phyloP scores from a whole-genome alignment of 2,113 vertebrate genomes.

The Numida meleagris region DNA sequence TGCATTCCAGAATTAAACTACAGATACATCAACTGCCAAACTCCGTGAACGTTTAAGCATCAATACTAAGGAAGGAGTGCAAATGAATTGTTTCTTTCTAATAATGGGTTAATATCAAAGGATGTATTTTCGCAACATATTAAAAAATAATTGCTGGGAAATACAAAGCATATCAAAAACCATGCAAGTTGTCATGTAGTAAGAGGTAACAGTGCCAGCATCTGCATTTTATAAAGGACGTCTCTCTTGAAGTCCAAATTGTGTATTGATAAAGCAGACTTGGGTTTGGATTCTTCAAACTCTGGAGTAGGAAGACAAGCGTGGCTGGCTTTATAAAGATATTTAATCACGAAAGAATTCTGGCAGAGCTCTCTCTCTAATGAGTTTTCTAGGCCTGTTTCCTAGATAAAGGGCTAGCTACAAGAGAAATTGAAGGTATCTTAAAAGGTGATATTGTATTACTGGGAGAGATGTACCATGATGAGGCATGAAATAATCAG shows the following conservation, averaged over 20 bases:
- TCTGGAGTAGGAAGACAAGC: background rate
- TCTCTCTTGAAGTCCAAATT: background rate
- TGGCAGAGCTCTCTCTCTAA: background rate
- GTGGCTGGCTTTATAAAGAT: background rate
- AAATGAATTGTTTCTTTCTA: background rate
- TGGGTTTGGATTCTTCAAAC: background rate
- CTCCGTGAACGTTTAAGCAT: background rate
- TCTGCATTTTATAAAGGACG: background rate
- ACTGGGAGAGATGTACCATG: background rate
- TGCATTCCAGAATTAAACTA: conserved; percentile 3
- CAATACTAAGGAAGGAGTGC: background rate
- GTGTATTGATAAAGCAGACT: background rate
- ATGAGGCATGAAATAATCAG: background rate
- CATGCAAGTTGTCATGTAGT: background rate
- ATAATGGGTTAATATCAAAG: background rate
- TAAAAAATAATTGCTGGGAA: background rate
- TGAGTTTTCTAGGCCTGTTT: background rate
- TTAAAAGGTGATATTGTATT: background rate
- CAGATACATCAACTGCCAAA: background rate
- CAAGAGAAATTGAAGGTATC: background rate
- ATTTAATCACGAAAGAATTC: conserved; percentile 10
- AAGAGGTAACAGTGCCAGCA: background rate
- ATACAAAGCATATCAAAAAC: background rate
- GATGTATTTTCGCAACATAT: background rate
- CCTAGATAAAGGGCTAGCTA: background rate